phyloP scores from a whole-genome alignment of 2,888 invertebrate species.

The Trissonchulus latispiculum region DNA sequence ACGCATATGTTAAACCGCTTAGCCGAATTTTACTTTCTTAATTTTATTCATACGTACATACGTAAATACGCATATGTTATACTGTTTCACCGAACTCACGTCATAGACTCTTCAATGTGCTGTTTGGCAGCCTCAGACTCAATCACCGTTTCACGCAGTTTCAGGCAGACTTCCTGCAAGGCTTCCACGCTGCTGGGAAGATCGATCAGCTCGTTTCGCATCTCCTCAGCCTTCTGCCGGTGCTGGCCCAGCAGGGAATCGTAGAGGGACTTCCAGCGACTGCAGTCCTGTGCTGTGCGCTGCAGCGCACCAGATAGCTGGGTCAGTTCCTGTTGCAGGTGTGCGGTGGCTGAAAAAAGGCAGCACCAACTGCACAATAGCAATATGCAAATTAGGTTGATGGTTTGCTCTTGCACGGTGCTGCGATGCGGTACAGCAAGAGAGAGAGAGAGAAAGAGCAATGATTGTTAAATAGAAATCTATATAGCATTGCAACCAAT shows the following conservation, averaged over 20 bases:
- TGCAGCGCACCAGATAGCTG: conserved; percentile 54
- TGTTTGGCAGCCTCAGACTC: conserved; percentile 72
- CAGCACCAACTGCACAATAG: too few species aligned
- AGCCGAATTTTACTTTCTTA: too few species aligned
- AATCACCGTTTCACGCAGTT: conserved; percentile 78
- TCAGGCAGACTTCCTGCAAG: conserved; percentile 70
- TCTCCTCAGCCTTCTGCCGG: conserved; percentile 58
- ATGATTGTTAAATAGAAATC: too few species aligned
- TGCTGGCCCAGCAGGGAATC: conserved; percentile 56
- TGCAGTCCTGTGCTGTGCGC: conserved; percentile 54
- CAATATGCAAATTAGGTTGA: too few species aligned
- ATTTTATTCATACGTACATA: too few species aligned
- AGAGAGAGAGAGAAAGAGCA: too few species aligned
- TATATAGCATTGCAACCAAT: too few species aligned
- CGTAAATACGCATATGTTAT: too few species aligned
- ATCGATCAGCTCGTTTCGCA: conserved; percentile 64
- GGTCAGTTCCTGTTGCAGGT: conserved; percentile 57
- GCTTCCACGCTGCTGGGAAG: conserved; percentile 82
- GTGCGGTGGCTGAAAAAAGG: conserved; percentile 50
- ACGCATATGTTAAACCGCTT: too few species aligned
- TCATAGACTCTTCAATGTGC: conserved; percentile 61
- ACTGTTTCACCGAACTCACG: too few species aligned
- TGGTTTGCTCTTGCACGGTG: too few species aligned
- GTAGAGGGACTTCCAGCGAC: not conserved
- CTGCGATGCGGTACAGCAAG: too few species aligned